Evolutionary conservation across 2,113 vertebrate species (phyloP), one percentile per base, ranked within the genome.

Genomic region (Callionymus lyra): DNA sequence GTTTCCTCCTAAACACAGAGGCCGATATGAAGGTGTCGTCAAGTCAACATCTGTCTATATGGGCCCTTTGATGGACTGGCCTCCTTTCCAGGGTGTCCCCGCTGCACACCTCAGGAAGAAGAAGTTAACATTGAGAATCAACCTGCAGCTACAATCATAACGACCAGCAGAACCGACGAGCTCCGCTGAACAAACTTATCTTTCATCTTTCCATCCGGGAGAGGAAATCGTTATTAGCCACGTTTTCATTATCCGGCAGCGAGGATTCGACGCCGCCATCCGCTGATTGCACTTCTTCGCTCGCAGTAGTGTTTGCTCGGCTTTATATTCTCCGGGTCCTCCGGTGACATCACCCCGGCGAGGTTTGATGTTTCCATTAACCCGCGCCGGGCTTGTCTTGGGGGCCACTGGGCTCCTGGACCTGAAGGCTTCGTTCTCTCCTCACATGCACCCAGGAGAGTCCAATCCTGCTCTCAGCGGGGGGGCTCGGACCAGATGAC

Each of bases 341-440:
- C 13, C 4, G 35, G 63, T 6, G 11, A 38, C 57, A 63, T 68
- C 16, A 14, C 56, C 42, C 34, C 17, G 1, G 58, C 63, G 57
- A 59, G 63, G 32, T 49, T 54, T 68, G 75, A 75, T 82, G 80
- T 80, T 81, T 84, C 75, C 68, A 82, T 83, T 76, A 80, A 72
- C 79, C 73, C 66, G 50, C 35, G 27, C 48, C 50, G 44, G 45
- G 50, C 56, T 49, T 51, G 63, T 70, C 60, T 63, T n/a, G 40
- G 15, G 49, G 44, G 53, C 63, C 14, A 15, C 60, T 55, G 54
- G 51, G 53, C 56, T 56, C 56, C 44, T 48, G 59, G 52, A 72
- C 70, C 77, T 60, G 43, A 43, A 46, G 49, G 10, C 59, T 62
- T 45, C 43, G 47, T 44, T 59, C 27, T 35, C 61, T 51, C 56